Percentiles rank a stretch among this genome's conserved stretches.
These are phyloP conservation scores for Porites cylindrica DNA, from an alignment of 92 coral and sea anemone species.

Conservation along the genomic window DNA sequence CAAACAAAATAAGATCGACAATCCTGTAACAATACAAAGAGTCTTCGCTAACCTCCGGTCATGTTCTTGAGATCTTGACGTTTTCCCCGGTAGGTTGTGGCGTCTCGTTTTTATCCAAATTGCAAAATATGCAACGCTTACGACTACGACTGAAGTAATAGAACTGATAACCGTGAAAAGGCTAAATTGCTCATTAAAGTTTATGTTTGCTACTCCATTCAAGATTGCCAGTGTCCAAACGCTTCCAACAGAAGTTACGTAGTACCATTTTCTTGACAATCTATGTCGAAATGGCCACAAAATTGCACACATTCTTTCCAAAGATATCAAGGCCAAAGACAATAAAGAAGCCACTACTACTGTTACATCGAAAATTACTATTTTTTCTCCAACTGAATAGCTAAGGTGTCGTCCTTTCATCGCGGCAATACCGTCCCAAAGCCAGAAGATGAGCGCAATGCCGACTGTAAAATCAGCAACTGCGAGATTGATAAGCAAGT, in stretches of 20 bases:
- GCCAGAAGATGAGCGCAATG: background rate
- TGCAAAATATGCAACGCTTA: constrained; percentile 9
- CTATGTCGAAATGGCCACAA: constrained; percentile 35
- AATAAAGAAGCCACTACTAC: constrained; percentile 10
- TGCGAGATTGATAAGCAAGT: constrained; percentile 33
- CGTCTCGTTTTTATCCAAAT: constrained; percentile 27
- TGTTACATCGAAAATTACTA: background rate
- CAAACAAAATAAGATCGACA: constrained; percentile 7
- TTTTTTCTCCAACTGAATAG: background rate
- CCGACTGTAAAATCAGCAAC: constrained; percentile 24
- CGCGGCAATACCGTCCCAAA: background rate
- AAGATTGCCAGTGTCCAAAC: background rate
- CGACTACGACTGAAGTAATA: background rate
- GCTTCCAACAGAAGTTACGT: background rate
- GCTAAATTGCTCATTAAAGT: background rate
- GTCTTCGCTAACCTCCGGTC: constrained; percentile 19
- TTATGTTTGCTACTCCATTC: background rate
- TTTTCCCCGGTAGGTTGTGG: background rate
- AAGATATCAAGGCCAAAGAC: constrained; percentile 14
- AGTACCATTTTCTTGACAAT: background rate
- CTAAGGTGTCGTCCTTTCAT: background rate
- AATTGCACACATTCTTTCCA: constrained; percentile 29
- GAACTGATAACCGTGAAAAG: background rate
- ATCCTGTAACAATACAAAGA: constrained; percentile 13
- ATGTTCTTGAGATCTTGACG: background rate